A percentile compares a stretch with the other conserved stretches of the same genome.
Conservation (phyloP, 2,797 vertebrate species). For the Gallinago nigripennis region DNA sequence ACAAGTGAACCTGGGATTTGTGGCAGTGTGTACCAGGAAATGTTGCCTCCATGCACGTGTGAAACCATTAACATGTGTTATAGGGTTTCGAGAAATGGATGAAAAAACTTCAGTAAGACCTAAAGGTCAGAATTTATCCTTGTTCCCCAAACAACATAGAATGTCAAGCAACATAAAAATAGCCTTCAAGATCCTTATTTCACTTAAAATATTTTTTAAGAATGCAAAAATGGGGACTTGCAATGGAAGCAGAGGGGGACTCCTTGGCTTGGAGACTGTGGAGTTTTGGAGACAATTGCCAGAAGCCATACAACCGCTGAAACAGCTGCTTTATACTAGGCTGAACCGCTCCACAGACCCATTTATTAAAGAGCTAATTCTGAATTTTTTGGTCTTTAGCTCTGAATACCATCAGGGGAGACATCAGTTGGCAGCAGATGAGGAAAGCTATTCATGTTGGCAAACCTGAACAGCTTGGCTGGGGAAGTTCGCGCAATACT, state of each 20-base stretch:
- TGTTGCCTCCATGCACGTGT: rapidly evolving
- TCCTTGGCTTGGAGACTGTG: background rate
- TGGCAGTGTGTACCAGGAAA: background rate
- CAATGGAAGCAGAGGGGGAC: background rate
- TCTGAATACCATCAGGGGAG: background rate
- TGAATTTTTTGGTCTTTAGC: constrained; percentile 42
- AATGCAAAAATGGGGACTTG: background rate
- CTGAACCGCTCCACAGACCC: background rate
- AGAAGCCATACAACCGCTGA: background rate
- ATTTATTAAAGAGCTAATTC: constrained; percentile 38
- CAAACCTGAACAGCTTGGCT: constrained; percentile 27
- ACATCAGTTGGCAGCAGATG: constrained; percentile 57
- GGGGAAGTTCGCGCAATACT: background rate
- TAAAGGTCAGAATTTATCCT: background rate
- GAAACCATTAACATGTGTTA: background rate
- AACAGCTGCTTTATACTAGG: background rate
- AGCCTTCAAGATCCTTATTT: background rate
- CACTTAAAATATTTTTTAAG: background rate
- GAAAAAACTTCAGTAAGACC: background rate
- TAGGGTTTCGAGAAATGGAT: background rate
- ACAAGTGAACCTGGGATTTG: background rate
- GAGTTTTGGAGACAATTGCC: background rate
- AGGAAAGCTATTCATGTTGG: constrained; percentile 42
- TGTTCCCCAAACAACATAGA: background rate
- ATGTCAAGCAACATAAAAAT: background rate